phyloP scores from a whole-genome alignment of 2,113 vertebrate species.

The rabbit (Oryctolagus cuniculus) region DNA sequence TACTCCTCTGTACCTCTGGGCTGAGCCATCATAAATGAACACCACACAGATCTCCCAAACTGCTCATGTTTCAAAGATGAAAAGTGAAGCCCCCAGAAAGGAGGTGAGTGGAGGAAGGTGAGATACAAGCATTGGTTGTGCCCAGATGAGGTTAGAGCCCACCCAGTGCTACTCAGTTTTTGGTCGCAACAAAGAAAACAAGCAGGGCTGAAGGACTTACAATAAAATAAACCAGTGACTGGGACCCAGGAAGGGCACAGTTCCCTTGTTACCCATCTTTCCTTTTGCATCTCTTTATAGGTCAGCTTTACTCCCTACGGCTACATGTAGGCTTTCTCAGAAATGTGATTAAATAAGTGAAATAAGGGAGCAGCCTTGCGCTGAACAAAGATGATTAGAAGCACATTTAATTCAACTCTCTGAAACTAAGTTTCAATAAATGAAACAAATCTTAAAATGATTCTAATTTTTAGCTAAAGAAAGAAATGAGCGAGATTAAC shows the following conservation, averaged over 20 bases:
- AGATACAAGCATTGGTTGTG: neutral
- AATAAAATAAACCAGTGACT: neutral
- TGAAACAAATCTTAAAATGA: constrained; percentile 23
- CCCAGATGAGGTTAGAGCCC: neutral
- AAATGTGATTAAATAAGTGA: neutral
- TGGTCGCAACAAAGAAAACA: neutral
- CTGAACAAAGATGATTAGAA: neutral
- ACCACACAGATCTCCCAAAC: neutral
- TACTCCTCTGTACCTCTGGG: neutral
- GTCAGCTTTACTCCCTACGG: neutral
- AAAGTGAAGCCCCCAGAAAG: neutral
- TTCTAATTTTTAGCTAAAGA: neutral
- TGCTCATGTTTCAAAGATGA: neutral
- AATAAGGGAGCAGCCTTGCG: neutral
- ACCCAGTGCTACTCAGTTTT: neutral
- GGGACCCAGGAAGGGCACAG: neutral
- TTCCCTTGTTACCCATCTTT: neutral
- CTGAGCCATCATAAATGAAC: neutral
- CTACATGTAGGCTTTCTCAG: neutral
- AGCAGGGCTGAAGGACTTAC: neutral
- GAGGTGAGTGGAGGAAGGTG: neutral
- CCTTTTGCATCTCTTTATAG: neutral
- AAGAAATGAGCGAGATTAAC: constrained; percentile 26
- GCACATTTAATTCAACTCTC: neutral
- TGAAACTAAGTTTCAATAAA: neutral